Evolutionary conservation across 2,797 vertebrate genomes (phyloP), one percentile per base, ranked within the genome.

Genomic region (Argyrosomus regius): DNA sequence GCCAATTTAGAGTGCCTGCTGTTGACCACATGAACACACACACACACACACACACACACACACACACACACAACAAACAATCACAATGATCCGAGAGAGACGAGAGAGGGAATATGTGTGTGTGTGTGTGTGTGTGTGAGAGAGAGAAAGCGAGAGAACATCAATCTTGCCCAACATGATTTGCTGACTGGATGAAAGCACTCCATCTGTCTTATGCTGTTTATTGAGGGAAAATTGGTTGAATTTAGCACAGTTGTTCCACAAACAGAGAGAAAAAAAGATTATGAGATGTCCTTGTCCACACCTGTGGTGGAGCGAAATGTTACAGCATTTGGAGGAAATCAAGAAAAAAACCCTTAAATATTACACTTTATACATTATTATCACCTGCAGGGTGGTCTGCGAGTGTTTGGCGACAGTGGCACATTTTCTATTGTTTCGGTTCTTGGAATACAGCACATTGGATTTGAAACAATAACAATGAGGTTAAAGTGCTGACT

Each of bases 111-210:
- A 75, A 45, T 18, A 80, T 53, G 62, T 24, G 49, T 18, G 20
- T 17, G 63, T 22, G 50, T 22, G 60, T 39, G 60, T 26, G 86
- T 49, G 68, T 18, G 56, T 14, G 18, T n/a, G 20, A 17, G 46
- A 45, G 24, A 88, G 76, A 73, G 83, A 88, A 76, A 81, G 82
- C 14, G 8, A 83, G 72, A 69, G 87, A 88, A 91, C 89, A 93
- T 93, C 92, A 93, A 91, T 94, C 91, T 91, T 90, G 54, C 75
- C 84, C 90, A 91, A 93, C 89, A 72, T 93, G 92, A 93, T 94
- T 94, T 93, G 90, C 87, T 90, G 91, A 94, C 89, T 92, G 88
- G 80, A 84, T 90, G 91, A 93, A 94, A 93, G 92, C 84, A 73
- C 88, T 91, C 90, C 91, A 93, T 94, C 91, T 90, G 90, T 93